Percentiles rank a stretch among this genome's conserved stretches.
Conservation (phyloP, 1,140 invertebrate genomes). For the Diuraphis noxia region DNA sequence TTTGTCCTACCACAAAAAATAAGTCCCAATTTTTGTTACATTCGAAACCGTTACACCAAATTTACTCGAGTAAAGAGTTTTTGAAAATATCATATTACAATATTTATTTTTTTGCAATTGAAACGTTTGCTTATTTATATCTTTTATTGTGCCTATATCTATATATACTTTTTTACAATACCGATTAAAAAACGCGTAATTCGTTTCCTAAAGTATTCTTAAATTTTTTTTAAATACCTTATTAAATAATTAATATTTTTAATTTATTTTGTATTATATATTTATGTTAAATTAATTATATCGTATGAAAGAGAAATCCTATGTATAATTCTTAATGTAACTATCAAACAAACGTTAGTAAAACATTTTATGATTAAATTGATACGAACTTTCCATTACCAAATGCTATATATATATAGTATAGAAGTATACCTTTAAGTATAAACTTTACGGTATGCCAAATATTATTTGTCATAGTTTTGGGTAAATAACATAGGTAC, state of each 20-base stretch:
- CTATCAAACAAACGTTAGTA: not conserved
- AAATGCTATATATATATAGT: not conserved
- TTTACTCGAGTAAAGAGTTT: not conserved
- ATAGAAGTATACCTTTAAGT: not conserved
- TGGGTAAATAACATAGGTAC: too few relatives aligned
- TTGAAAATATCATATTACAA: not conserved
- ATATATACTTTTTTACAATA: not conserved
- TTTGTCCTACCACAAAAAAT: not conserved
- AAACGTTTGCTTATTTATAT: not conserved
- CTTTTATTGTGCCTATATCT: not conserved
- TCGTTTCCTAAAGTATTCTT: not conserved
- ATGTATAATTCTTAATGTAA: not conserved
- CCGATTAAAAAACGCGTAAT: not conserved
- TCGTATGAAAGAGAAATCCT: not conserved
- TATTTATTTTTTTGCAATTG: not conserved
- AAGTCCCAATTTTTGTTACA: not conserved
- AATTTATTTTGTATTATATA: not conserved
- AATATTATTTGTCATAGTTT: too few relatives aligned
- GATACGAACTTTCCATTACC: not conserved
- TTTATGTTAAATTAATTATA: not conserved
- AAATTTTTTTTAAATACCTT: not conserved
- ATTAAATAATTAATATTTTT: not conserved
- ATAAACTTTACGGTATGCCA: not conserved
- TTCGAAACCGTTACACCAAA: not conserved
- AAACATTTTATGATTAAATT: not conserved